These are phyloP conservation scores for Euleptes europaea DNA, from an alignment of 2,113 vertebrate genomes.

Conservation along the genomic window DNA sequence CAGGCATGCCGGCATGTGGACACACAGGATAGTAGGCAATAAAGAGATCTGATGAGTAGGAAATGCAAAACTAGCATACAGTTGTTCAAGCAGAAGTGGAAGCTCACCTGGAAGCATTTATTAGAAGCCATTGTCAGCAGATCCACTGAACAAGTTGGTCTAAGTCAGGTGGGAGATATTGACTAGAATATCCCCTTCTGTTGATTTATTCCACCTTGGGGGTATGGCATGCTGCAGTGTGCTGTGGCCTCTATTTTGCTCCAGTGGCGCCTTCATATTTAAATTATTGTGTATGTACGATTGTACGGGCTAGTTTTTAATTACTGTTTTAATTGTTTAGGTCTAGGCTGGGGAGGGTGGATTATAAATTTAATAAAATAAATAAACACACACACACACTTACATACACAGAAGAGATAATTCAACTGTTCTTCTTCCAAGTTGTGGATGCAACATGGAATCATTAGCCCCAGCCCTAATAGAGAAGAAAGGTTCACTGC, in stretches of 20 bases:
- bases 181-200: no score
- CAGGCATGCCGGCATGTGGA: no score
- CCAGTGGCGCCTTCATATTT: no score
- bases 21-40: not conserved
- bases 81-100: not conserved
- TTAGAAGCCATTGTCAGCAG: not conserved
- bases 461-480: not conserved
- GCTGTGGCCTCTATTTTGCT: no score
- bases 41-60: not conserved
- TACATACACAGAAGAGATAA: not conserved
- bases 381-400: no score
- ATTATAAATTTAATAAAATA: no score
- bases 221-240: no score
- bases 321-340: no score
- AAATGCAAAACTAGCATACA: not conserved
- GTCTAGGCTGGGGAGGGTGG: no score
- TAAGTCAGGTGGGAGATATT: not conserved
- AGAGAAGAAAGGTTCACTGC: not conserved
- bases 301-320: no score
- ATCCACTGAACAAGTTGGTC: not conserved
- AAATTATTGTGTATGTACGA: no score
- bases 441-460: not conserved
- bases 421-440: constrained; percentile 1
- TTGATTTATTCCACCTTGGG: no score
- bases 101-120: not conserved